Base-by-base conservation (phyloP, 2,797 vertebrate species). In the Dendrocincla fuliginosa region DNA sequence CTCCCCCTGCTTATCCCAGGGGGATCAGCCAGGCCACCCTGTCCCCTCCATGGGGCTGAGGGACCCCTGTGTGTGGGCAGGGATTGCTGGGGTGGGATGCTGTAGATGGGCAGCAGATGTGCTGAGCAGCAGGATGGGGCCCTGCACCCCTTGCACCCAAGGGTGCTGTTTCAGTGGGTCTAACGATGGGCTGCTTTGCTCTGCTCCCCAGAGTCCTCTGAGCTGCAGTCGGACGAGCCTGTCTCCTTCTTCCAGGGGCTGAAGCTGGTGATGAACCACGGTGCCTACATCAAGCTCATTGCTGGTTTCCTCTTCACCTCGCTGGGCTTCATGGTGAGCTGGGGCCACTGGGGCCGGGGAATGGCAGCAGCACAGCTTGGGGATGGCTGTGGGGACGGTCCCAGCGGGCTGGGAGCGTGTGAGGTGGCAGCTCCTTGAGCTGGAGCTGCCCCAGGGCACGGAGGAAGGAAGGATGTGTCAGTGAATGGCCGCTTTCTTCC, bases 301-400 rank as follows among this genome's bases (percentile, higher is more conserved):
- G 96, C 98, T 0, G 99, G 98, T 88, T 99, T 99, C 97, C 99
- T 99, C 93, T 99, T 99, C 94, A 99, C 99, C 57, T 99, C 99
- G 0, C 97, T 99, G 95, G 99, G 98, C 86, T 99, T 99, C 95
- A 99, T 99, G 99, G 99, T 99, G 96, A 98, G 97, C 42, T 68
- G 9, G 41, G 3, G 17, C 47, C 56, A 9, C 4, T 44, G 17
- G 6, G 53, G 18, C 22, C 35, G 17, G 37, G 60, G 19, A 20
- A 10, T 0, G 2, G 56, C 74, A 73, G 77, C 69, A 49, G 76
- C 4, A 2, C 13, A 8, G 69, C 16, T 2, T 17, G 32, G 69
- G 33, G 33, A 13, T 41, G 47, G 69, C 64, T 30, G 49, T 16
- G 60, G 83, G 47, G 65, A 22, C 1, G 1, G 13, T 53, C 46